Conservation (phyloP, 2,113 vertebrate genomes). For the Nesoenas mayeri region DNA sequence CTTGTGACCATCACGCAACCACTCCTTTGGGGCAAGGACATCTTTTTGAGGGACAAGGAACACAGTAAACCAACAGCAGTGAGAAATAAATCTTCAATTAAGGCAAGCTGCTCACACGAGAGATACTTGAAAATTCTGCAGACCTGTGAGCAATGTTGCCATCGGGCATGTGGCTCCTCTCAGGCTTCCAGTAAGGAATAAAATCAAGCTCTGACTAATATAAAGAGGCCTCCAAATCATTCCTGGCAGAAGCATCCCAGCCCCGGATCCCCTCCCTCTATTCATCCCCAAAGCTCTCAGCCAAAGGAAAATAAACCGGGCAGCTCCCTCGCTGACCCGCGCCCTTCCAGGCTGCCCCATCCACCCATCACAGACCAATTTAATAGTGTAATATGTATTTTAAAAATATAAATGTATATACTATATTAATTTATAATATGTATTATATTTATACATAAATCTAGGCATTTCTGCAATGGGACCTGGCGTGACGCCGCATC, state of each 20-base stretch:
- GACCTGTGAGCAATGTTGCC: slow-evolving; percentile 29
- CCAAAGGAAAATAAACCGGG: slow-evolving; percentile 73
- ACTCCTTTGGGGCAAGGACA: not conserved
- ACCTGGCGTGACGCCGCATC: not conserved
- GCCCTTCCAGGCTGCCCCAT: slow-evolving; percentile 64
- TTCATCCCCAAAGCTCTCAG: slow-evolving; percentile 80
- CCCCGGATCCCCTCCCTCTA: slow-evolving; percentile 84
- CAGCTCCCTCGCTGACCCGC: slow-evolving; percentile 77
- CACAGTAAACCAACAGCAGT: not conserved
- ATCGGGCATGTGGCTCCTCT: not conserved
- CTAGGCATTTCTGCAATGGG: not conserved
- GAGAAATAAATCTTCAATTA: not conserved
- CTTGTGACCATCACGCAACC: not conserved
- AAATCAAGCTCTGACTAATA: slow-evolving; percentile 87
- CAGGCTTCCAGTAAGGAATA: slow-evolving; percentile 73
- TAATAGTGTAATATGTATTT: not conserved
- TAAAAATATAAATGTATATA: too few relatives aligned
- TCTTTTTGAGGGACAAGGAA: not conserved
- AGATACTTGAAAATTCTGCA: not conserved
- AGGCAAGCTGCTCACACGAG: slow-evolving; percentile 20
- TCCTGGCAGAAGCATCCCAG: slow-evolving; percentile 74
- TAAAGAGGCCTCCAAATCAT: slow-evolving; percentile 74
- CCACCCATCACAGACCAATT: not conserved
- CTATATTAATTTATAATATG: too few relatives aligned
- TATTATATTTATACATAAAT: not conserved